Evolutionary conservation across 2,797 vertebrate species (phyloP).

Genomic region (Mareca strepera): DNA sequence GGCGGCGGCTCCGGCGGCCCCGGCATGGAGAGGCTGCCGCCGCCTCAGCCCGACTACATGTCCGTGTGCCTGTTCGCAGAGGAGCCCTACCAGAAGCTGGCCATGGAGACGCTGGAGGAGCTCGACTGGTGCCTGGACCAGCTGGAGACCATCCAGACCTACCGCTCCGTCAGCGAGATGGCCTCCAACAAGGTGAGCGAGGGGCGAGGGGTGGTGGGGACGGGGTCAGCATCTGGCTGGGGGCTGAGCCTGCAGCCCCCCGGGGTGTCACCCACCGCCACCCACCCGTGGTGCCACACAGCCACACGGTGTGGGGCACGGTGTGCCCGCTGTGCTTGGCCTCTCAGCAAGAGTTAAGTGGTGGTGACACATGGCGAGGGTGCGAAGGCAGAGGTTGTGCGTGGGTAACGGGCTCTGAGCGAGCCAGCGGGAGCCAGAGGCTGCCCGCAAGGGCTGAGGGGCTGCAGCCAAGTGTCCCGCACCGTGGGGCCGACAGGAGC

Average conservation of each 20-base stretch:
- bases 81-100: conserved; percentile 96
- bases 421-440: not conserved
- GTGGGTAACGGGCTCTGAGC: fast-evolving
- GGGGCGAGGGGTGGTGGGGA: no score
- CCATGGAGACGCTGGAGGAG: conserved; percentile 97
- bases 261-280: no score
- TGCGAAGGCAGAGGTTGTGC: not conserved
- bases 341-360: not conserved
- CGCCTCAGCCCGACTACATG: conserved; percentile 86
- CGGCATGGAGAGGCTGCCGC: conserved; percentile 80
- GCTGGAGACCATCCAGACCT: conserved; percentile 97
- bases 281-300: no score
- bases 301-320: no score
- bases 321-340: not conserved
- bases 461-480: not conserved
- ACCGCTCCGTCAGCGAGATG: conserved; percentile 98
- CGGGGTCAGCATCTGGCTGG: no score
- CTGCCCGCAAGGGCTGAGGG: not conserved
- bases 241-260: no score
- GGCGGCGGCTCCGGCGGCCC: conserved; percentile 67
- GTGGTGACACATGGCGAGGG: not conserved
- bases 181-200: conserved; percentile 95
- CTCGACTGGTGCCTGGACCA: conserved; percentile 99
- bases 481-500: not conserved
- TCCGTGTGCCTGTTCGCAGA: conserved; percentile 95